Base-by-base conservation (phyloP, 2,797 vertebrate species). In the Pipistrellus pipistrellus region DNA sequence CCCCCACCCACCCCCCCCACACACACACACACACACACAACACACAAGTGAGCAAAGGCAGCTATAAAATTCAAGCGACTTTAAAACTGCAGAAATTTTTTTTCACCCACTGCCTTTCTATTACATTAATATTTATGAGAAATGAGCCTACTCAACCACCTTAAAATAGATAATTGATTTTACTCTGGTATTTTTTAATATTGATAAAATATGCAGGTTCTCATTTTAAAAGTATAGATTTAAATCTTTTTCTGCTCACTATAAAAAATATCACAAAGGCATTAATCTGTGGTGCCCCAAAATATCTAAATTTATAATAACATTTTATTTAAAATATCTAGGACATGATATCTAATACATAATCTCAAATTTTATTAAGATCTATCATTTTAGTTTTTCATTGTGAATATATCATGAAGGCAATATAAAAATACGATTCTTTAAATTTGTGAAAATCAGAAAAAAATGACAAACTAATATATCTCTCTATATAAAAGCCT, bases 11-110 rank as follows among this genome's bases (percentile, higher is more conserved):
- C 30, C 8, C 44, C n/a, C n/a, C n/a, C n/a, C n/a, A n/a, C n/a
- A n/a, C n/a, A n/a, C n/a, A 59, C 59, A 12, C 46, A 46, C 46
- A 2, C 46, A 46, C 46, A 78, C 78, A 96, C 38, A 41, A 41
- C 38, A 41, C 38, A 6, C 38, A 83, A 83, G 81, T 83, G 25
- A 95, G 55, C 66, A 97, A 98, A 95, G 69, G 91, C 91, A 97
- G 96, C 2, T 76, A 82, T 68, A 97, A 96, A 95, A 97, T 94
- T 93, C 93, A 91, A 88, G 38, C 35, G 95, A 51, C 55, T 95
- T 95, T 41, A 82, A n/a, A 75, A 88, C 55, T 80, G 55, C 75
- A 59, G 92, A 71, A 95, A 68, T 77, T 55, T 55, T 55, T 95
- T 84, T 82, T 23, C 84, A 14, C 64, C 66, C 90, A 95, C 96